phyloP scores from a whole-genome alignment of 2,797 vertebrate species.

The Oophaga sylvatica region DNA sequence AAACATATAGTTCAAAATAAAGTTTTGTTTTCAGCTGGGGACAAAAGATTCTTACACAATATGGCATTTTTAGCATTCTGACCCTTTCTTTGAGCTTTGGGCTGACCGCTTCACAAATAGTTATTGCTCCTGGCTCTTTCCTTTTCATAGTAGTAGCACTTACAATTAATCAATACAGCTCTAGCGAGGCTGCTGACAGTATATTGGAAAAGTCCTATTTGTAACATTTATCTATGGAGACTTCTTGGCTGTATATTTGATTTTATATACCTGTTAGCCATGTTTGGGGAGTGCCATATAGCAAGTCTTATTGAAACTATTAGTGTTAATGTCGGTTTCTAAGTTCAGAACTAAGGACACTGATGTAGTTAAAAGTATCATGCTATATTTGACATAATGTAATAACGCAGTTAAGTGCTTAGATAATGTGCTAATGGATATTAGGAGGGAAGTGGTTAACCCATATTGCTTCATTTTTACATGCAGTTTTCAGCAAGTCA shows the following conservation, averaged over 20 bases:
- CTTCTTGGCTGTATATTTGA: background rate
- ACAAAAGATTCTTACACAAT: too few relatives aligned
- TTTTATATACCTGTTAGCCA: background rate
- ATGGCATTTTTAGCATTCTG: background rate
- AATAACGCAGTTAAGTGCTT: slow-evolving; percentile 24
- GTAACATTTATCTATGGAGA: background rate
- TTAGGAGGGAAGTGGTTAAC: slow-evolving; percentile 49
- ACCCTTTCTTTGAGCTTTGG: background rate
- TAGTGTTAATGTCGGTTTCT: background rate
- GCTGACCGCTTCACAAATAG: background rate
- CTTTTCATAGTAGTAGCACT: background rate
- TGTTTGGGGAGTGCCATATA: too few relatives aligned
- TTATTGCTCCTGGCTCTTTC: background rate
- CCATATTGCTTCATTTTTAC: slow-evolving; percentile 48
- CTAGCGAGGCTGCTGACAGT: background rate
- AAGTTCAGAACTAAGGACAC: background rate
- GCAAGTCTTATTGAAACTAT: background rate
- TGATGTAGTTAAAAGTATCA: background rate
- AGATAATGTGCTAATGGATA: slow-evolving; percentile 19
- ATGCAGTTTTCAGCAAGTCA: slow-evolving; percentile 51
- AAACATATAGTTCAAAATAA: too few relatives aligned
- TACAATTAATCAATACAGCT: background rate
- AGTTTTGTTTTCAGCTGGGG: too few relatives aligned
- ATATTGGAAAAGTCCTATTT: background rate
- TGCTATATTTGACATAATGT: slow-evolving; percentile 8